phyloP scores from a whole-genome alignment of 2,797 vertebrate genomes.

The Eulemur rubriventer region DNA sequence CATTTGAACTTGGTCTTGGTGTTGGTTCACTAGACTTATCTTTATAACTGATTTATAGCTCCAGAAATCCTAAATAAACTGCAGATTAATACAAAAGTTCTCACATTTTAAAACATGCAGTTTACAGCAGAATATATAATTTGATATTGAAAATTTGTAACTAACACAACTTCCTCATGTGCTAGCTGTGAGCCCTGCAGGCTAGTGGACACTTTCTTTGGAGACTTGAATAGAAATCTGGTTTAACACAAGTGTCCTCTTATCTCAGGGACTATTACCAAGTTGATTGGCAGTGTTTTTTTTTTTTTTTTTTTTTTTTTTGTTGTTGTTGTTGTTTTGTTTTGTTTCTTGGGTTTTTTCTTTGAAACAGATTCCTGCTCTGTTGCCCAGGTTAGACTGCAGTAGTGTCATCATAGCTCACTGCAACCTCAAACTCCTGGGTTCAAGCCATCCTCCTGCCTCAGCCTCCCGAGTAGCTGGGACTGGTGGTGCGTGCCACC shows the following conservation, averaged over 20 bases:
- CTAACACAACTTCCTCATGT: neutral
- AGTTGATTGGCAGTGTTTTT: neutral
- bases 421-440: too few relatives aligned
- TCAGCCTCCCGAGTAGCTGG: too few relatives aligned
- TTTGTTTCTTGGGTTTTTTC: too few relatives aligned
- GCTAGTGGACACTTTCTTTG: slow-evolving; percentile 38
- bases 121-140: neutral
- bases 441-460: too few relatives aligned
- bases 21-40: neutral
- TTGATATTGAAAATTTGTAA: slow-evolving; percentile 5
- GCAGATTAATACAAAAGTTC: neutral
- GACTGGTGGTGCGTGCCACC: too few relatives aligned
- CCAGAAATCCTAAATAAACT: neutral
- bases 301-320: too few relatives aligned
- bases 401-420: too few relatives aligned
- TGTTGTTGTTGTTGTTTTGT: too few relatives aligned
- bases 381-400: too few relatives aligned
- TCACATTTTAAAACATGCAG: neutral
- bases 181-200: slow-evolving; percentile 40
- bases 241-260: slow-evolving; percentile 48
- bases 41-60: neutral
- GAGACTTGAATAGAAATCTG: neutral
- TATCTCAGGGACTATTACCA: slow-evolving; percentile 19
- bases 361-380: too few relatives aligned
- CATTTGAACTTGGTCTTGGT: neutral